phyloP scores from a whole-genome alignment of 2,797 vertebrate species.

The Rhincodon typus region DNA sequence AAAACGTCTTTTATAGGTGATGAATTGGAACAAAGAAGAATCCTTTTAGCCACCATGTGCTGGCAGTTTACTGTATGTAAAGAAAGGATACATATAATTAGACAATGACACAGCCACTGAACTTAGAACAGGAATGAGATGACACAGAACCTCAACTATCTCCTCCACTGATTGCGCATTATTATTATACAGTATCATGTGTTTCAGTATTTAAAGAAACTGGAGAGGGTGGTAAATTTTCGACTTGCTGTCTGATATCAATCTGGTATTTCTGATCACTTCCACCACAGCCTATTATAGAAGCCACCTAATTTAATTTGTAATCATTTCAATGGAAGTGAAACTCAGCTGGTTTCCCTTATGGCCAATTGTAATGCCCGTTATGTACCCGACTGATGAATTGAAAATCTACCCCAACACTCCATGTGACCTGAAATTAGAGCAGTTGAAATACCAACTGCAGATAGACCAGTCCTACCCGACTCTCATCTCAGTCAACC shows the following conservation, averaged over 20 bases:
- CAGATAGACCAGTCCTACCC: not conserved
- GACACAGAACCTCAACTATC: not conserved
- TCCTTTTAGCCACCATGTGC: too few relatives aligned
- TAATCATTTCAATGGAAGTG: not conserved
- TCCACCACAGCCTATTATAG: not conserved
- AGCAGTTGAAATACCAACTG: not conserved
- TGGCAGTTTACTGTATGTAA: not conserved
- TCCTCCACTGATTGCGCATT: not conserved
- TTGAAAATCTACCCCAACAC: not conserved
- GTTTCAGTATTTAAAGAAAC: not conserved
- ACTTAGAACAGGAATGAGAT: not conserved
- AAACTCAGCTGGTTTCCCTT: not conserved
- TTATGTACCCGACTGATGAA: not conserved
- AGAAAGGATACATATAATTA: slow-evolving; percentile 12
- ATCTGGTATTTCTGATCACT: too few relatives aligned
- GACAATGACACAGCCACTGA: not conserved
- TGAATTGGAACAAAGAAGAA: not conserved
- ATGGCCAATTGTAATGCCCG: not conserved
- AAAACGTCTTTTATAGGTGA: not conserved
- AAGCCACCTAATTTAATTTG: not conserved
- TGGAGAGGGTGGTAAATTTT: not conserved
- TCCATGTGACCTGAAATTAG: not conserved
- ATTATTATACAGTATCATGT: not conserved
- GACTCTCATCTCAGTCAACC: not conserved
- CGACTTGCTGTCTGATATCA: not conserved